Evolutionary conservation across 2,113 vertebrate species (phyloP).

Genomic region (Haemorhous mexicanus): DNA sequence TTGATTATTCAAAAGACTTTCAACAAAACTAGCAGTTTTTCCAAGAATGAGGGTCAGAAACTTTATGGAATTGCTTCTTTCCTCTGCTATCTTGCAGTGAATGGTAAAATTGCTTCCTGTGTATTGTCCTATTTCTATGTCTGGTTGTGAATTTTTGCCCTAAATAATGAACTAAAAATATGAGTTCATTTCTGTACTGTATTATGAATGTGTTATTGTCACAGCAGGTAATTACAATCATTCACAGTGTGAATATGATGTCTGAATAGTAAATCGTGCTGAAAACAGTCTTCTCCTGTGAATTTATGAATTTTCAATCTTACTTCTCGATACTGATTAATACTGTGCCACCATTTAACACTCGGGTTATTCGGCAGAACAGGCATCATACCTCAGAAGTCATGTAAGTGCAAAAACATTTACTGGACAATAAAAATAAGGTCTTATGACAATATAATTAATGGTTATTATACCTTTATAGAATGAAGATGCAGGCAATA

Average conservation of each 20-base stretch:
- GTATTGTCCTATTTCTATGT: background rate
- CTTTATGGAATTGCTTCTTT: constrained; percentile 9
- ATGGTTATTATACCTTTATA: constrained; percentile 21
- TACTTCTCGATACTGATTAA: constrained; percentile 56
- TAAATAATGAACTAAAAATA: constrained; percentile 61
- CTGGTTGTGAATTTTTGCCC: constrained; percentile 28
- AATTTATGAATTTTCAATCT: constrained; percentile 53
- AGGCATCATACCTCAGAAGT: constrained; percentile 21
- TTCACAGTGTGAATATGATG: constrained; percentile 46
- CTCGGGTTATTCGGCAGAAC: constrained; percentile 27
- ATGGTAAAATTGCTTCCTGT: constrained; percentile 19
- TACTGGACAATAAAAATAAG: constrained; percentile 38
- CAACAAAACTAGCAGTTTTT: constrained; percentile 2
- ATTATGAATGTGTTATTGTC: constrained; percentile 68
- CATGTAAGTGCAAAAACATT: constrained; percentile 36
- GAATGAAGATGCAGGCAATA: constrained; percentile 34
- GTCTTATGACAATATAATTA: constrained; percentile 45
- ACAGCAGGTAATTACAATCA: constrained; percentile 66
- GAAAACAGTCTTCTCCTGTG: constrained; percentile 44
- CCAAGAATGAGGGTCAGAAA: background rate
- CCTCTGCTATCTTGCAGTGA: background rate
- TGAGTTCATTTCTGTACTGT: constrained; percentile 36
- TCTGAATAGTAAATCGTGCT: constrained; percentile 62
- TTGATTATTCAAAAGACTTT: background rate
- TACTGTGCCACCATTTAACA: constrained; percentile 27